phyloP scores from a whole-genome alignment of 2,888 invertebrate species.

The Amitus sp. region DNA sequence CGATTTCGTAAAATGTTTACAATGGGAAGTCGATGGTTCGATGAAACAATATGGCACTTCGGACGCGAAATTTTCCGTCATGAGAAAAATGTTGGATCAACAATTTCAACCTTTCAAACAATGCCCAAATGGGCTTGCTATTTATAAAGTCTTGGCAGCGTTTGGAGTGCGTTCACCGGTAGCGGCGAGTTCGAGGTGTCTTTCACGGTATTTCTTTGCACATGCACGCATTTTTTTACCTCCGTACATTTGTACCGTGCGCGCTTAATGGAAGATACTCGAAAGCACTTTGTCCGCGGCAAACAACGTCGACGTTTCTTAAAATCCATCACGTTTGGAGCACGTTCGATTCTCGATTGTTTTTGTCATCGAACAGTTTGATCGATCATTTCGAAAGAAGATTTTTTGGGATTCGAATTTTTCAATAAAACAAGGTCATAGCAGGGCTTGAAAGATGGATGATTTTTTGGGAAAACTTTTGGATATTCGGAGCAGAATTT shows the following conservation, averaged over 20 bases:
- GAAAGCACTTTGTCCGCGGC: constrained; percentile 64
- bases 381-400: too few species aligned
- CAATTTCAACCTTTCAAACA: constrained; percentile 37
- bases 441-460: too few species aligned
- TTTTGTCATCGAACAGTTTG: neutral
- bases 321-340: constrained; percentile 55
- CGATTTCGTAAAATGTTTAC: too few species aligned
- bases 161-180: constrained; percentile 62
- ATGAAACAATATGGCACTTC: too few species aligned
- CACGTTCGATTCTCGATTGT: constrained; percentile 22
- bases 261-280: constrained; percentile 63
- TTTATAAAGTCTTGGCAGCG: constrained; percentile 45
- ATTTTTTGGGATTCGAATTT: too few species aligned
- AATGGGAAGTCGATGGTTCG: too few species aligned
- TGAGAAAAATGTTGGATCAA: neutral
- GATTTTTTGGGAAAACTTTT: too few species aligned
- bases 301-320: constrained; percentile 63
- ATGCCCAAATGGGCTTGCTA: constrained; percentile 42
- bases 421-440: too few species aligned
- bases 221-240: constrained; percentile 53
- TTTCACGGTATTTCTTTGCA: constrained; percentile 62
- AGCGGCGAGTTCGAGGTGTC: constrained; percentile 62
- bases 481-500: too few species aligned
- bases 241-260: constrained; percentile 47
- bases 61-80: constrained; percentile 2